Percentiles rank a stretch among this genome's conserved stretches.
Evolutionary conservation across 2,888 invertebrate species (phyloP).

Genomic region (Resseliella maxima): DNA sequence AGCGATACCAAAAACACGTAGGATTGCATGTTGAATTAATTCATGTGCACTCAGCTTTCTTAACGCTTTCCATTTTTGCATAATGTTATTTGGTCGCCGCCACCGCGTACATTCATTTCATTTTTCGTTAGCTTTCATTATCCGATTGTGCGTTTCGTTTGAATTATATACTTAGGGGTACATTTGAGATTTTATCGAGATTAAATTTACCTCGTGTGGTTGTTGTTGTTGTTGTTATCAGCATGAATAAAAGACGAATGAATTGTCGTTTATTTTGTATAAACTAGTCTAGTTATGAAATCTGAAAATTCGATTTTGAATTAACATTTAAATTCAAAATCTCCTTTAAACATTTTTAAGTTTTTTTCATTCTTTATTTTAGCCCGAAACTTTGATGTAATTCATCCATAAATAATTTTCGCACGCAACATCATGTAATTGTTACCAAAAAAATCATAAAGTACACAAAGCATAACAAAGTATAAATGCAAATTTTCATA

Average conservation of each 20-base stretch:
- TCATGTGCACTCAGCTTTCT: conserved; percentile 57
- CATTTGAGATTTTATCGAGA: too few species aligned
- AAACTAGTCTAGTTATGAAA: too few species aligned
- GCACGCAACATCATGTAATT: conserved; percentile 20
- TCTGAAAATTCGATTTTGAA: too few species aligned
- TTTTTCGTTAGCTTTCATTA: background rate
- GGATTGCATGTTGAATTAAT: conserved; percentile 56
- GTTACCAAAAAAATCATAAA: background rate
- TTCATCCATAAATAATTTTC: conserved; percentile 20
- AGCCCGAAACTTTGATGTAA: background rate
- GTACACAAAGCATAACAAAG: background rate
- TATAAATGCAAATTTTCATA: background rate
- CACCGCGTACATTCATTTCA: background rate
- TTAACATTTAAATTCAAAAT: too few species aligned
- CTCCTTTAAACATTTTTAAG: too few species aligned
- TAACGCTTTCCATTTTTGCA: conserved; percentile 55
- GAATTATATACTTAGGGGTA: too few species aligned
- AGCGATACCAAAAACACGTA: background rate
- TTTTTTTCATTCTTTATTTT: background rate
- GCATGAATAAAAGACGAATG: too few species aligned
- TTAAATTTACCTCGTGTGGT: too few species aligned
- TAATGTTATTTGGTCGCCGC: background rate
- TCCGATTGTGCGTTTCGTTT: background rate
- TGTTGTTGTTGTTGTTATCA: too few species aligned
- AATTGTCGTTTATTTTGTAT: too few species aligned